A percentile compares a stretch with the other conserved stretches of the same genome.
phyloP scores from a whole-genome alignment of 92 coral and sea anemone species.

The Phymanthus crucifer region DNA sequence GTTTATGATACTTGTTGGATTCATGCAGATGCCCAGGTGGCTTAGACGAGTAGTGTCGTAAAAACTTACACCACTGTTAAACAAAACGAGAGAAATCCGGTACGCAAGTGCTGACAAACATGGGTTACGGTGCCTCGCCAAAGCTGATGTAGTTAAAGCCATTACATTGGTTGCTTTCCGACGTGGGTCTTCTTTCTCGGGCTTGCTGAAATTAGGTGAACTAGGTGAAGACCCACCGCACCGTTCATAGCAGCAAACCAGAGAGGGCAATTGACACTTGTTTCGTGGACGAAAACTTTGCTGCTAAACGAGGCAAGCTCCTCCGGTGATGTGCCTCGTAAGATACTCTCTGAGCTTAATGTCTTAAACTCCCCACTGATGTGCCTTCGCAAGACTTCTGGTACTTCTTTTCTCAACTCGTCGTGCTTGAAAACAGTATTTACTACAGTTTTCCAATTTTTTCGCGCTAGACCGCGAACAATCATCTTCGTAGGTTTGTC shows the following conservation, averaged over 20 bases:
- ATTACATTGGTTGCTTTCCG: slow-evolving; percentile 35
- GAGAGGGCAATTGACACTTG: slow-evolving; percentile 38
- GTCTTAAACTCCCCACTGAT: slow-evolving; percentile 39
- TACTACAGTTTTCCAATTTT: slow-evolving; percentile 55
- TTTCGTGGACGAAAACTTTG: slow-evolving; percentile 38
- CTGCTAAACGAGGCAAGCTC: slow-evolving; percentile 59
- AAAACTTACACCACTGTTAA: slow-evolving; percentile 48
- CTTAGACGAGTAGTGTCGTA: slow-evolving; percentile 44
- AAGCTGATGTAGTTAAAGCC: slow-evolving; percentile 44
- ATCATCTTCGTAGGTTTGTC: slow-evolving; percentile 35
- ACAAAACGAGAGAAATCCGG: slow-evolving; percentile 47
- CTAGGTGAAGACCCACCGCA: slow-evolving; percentile 18
- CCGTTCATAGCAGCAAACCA: slow-evolving; percentile 54
- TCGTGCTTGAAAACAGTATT: slow-evolving; percentile 43
- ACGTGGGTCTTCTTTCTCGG: slow-evolving; percentile 3
- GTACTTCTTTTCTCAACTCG: slow-evolving; percentile 14
- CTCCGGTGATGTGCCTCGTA: slow-evolving; percentile 44
- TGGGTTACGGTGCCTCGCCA: slow-evolving; percentile 52
- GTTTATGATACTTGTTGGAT: slow-evolving; percentile 31
- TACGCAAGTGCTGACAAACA: slow-evolving; percentile 63
- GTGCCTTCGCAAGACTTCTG: slow-evolving; percentile 25
- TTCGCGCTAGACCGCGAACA: slow-evolving; percentile 38
- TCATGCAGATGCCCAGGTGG: slow-evolving; percentile 63
- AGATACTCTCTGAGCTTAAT: slow-evolving; percentile 39
- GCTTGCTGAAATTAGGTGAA: no score